Base-by-base conservation (phyloP, 1,140 invertebrate species). In the Magallana ariakensis region DNA sequence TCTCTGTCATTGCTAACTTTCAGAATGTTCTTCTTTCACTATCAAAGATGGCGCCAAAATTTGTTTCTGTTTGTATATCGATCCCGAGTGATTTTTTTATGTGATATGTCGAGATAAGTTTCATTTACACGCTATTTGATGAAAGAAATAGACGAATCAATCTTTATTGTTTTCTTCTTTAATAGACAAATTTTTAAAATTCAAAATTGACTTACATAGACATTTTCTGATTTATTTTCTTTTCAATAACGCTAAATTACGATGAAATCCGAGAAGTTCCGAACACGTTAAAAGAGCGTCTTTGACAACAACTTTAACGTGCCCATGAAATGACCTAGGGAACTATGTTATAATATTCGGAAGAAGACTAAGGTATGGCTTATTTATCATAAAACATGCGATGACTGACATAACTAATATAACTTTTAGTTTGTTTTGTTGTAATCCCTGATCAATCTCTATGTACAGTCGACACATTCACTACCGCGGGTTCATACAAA, bases 311-410 rank as follows among this genome's bases (percentile, higher is more conserved):
- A 46, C 33, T 46, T 46, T 62, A 19, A 62, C 66, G 66, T 75
- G 66, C 66, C 66, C 66, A 75, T 75, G 66, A 33, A 75, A 75
- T 75, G 66, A 75, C 66, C 66, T 75, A 75, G 16, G 19, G 58
- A n/a, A 19, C 15, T 62, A 19, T 46, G 33, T 46, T 46, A 46
- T 46, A 46, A 46, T 46, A 46, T 5, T 46, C 2, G 33, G 33
- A 46, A 62, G 19, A 16, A 62, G 58, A 62, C 16, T 62, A 62
- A 62, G 58, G 58, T 62, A 62, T 16, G 15, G n/a, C 19, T n/a
- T 62, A 15, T 5, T 62, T 62, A 2, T 46, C 33, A 46, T 46
- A 46, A 1, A 46, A 2, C 33, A 46, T 1, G 33, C 33, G 33
- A 46, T 46, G 33, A 46, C 33, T 46, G 33, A 3, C 33, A 46